Evolutionary conservation across 2,113 vertebrate species (phyloP), one percentile per base, ranked within the genome.

Genomic region (Gallinago undulata): DNA sequence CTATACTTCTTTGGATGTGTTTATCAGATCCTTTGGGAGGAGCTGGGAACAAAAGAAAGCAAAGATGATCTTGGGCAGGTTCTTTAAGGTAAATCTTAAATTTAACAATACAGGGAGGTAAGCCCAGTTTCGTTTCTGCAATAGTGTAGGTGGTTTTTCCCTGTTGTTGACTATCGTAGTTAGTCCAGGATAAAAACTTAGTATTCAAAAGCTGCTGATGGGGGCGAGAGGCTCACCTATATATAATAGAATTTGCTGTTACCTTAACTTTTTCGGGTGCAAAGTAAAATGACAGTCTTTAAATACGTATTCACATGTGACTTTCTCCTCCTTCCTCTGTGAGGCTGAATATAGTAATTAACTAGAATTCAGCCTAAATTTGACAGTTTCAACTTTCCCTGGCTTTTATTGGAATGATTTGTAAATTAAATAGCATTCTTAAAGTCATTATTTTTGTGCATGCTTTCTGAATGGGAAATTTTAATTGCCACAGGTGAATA

Each of bases 171-270:
- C 18, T 67, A 2, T 5, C 15, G 18, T 45, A 51, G 69, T 7
- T 51, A 30, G 7, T 19, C 48, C 47, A 39, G 48, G 13, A 11
- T 43, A 28, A 64, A 75, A 75, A 23, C 10, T 10, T 6, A 37
- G 19, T 25, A 7, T n/a, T 39, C 15, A 68, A 21, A 72, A 73
- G 8, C 33, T 85, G 41, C 47, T 56, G 47, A 4, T 67, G 60
- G 19, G 23, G 2, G 1, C 25, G 28, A 60, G 16, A 10, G 11
- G 7, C 9, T 60, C 53, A 13, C 1, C 2, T 10, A 25, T 11
- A 19, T 9, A 2, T 10, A 76, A 43, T 1, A 67, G 31, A 75
- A 56, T 67, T 72, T 60, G 30, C n/a, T 87, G 21, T 48, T 70
- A n/a, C 9, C 5, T 50, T 91, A 19, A 25, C 13, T 53, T 72